Evolutionary conservation across 2,888 invertebrate species (phyloP).

Genomic region (Brachyopa scutellaris): DNA sequence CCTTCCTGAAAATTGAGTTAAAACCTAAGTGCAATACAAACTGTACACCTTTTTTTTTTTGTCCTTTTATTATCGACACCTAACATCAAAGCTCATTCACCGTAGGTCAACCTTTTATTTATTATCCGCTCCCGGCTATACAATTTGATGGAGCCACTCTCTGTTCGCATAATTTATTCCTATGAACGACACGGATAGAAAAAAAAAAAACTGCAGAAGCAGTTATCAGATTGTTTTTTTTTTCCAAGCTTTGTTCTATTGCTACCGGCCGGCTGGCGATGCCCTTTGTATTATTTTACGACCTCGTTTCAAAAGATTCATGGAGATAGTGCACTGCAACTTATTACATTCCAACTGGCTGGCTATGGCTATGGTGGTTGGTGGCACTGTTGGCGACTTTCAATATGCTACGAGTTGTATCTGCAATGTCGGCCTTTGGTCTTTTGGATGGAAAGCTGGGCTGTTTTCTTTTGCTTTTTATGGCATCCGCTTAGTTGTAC

Average conservation of each 20-base stretch:
- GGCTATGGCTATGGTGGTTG: background rate
- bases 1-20: slow-evolving; percentile 11
- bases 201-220: slow-evolving; percentile 5
- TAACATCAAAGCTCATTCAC: background rate
- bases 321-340: slow-evolving; percentile 29
- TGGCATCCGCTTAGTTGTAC: background rate
- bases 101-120: slow-evolving; percentile 15
- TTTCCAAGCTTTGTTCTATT: background rate
- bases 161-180: slow-evolving; percentile 12
- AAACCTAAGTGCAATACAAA: background rate
- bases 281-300: slow-evolving; percentile 29
- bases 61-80: background rate
- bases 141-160: background rate
- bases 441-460: background rate
- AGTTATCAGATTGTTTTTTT: slow-evolving; percentile 5
- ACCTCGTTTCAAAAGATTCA: slow-evolving; percentile 47
- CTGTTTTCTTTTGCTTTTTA: background rate
- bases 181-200: background rate
- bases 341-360: slow-evolving; percentile 28
- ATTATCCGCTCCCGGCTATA: slow-evolving; percentile 4
- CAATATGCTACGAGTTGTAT: background rate
- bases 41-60: slow-evolving; percentile 18
- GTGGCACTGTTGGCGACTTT: background rate
- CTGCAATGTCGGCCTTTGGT: background rate
- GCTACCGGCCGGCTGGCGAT: background rate